Evolutionary conservation across 2,113 vertebrate species (phyloP).

Genomic region (Sminthopsis crassicaudata): DNA sequence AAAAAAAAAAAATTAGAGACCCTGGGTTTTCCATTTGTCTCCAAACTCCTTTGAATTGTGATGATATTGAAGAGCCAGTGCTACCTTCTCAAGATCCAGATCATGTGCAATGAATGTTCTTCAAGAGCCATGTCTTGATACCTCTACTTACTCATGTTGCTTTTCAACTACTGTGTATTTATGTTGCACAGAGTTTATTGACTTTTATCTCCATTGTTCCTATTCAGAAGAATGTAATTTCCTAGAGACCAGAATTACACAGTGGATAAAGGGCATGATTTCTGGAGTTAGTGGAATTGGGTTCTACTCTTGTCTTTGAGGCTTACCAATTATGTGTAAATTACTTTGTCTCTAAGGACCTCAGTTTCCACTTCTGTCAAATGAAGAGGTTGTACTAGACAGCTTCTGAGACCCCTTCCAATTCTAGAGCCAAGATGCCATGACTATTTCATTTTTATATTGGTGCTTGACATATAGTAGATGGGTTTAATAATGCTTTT

Average conservation of each 20-base stretch:
- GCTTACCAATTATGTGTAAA: neutral
- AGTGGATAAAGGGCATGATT: neutral
- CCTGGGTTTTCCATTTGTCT: neutral
- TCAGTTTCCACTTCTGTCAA: neutral
- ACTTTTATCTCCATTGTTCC: neutral
- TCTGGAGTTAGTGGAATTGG: neutral
- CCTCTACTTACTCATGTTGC: neutral
- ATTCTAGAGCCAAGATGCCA: neutral
- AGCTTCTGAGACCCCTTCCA: neutral
- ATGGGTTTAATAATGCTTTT: neutral
- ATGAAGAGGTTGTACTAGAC: neutral
- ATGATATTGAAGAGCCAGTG: neutral
- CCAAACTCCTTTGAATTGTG: neutral
- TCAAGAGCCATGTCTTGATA: neutral
- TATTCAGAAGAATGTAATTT: neutral
- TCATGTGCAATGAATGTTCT: neutral
- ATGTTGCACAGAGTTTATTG: neutral
- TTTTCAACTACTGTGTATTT: neutral
- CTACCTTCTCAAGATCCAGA: neutral
- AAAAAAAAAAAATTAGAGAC: neutral
- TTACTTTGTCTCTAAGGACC: neutral
- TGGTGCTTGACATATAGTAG: neutral
- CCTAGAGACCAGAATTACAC: neutral
- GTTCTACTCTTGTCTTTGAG: neutral
- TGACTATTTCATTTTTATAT: neutral